Evolutionary conservation across 2,888 invertebrate species (phyloP).

Genomic region (Mactromeris polynyma): DNA sequence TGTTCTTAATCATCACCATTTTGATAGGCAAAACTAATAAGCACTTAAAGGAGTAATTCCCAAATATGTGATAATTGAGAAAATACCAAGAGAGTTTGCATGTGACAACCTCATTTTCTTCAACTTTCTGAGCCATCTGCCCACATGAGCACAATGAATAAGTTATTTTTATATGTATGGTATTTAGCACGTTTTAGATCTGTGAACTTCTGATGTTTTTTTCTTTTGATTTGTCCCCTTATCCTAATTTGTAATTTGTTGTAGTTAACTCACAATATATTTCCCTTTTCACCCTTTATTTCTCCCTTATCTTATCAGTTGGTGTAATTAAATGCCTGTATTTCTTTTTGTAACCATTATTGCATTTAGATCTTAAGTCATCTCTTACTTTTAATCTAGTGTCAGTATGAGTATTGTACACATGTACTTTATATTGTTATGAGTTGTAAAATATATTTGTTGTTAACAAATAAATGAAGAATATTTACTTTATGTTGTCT

Average conservation of each 20-base stretch:
- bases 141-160: too few relatives aligned
- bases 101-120: too few relatives aligned
- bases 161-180: neutral
- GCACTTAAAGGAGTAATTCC: too few relatives aligned
- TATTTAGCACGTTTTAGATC: neutral
- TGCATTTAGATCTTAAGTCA: neutral
- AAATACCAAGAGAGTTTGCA: too few relatives aligned
- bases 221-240: neutral
- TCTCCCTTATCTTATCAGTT: neutral
- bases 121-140: too few relatives aligned
- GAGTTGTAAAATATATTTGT: constrained; percentile 33
- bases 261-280: neutral
- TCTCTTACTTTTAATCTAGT: constrained; percentile 5
- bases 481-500: neutral
- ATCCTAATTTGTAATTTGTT: neutral
- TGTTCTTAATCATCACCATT: too few relatives aligned
- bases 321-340: neutral
- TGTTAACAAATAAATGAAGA: constrained; percentile 37
- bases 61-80: too few relatives aligned
- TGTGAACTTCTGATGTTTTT: neutral
- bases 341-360: neutral
- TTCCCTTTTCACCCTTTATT: neutral
- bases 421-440: constrained; percentile 27
- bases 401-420: constrained; percentile 10
- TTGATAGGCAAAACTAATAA: too few relatives aligned